Conservation (phyloP, 2,797 vertebrate species). For the Rhinella marina region DNA sequence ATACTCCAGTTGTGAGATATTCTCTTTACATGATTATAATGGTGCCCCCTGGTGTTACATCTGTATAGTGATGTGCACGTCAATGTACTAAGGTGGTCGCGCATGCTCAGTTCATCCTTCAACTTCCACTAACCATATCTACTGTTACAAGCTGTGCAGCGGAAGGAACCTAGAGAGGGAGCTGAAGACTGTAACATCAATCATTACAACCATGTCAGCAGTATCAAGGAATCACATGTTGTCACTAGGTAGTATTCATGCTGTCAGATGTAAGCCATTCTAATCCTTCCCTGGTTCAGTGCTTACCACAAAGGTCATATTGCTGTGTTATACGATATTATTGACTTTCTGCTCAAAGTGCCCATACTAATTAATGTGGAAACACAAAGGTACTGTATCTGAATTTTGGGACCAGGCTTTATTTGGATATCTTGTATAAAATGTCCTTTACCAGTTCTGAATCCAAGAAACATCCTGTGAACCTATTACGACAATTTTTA, state of each 20-base stretch:
- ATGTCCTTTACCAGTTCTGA: neutral
- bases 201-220: neutral
- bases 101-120: too few relatives aligned
- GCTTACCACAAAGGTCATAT: constrained; percentile 66
- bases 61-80: too few relatives aligned
- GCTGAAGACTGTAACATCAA: neutral
- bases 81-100: too few relatives aligned
- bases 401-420: constrained; percentile 65
- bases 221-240: constrained; percentile 13
- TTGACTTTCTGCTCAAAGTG: constrained; percentile 68
- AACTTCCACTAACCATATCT: too few relatives aligned
- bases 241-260: constrained; percentile 17
- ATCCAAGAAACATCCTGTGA: neutral
- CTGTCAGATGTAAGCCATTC: constrained; percentile 25
- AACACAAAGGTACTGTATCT: constrained; percentile 64
- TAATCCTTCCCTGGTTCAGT: constrained; percentile 61
- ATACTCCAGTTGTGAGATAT: too few relatives aligned
- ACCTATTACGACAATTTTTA: neutral
- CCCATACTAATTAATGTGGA: constrained; percentile 65
- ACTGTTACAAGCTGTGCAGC: too few relatives aligned
- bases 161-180: too few relatives aligned
- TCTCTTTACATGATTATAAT: too few relatives aligned
- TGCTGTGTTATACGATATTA: constrained; percentile 59
- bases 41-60: too few relatives aligned
- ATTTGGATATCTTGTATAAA: neutral